Evolutionary conservation across 2,797 vertebrate species (phyloP).

Genomic region (Lagorchestes hirsutus): DNA sequence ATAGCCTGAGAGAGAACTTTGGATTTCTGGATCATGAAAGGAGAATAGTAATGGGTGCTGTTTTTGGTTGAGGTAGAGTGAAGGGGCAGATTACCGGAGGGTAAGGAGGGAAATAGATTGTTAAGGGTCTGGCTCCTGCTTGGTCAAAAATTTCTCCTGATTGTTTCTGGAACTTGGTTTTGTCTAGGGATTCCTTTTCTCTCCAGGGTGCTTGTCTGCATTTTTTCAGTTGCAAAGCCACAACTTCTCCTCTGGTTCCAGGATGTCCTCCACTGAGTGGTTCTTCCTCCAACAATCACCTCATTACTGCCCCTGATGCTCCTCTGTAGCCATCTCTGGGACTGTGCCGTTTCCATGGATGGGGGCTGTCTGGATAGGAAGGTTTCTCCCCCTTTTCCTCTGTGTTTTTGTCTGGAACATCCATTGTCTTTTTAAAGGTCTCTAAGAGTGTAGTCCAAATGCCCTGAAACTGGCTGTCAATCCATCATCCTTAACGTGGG

Average conservation of each 20-base stretch:
- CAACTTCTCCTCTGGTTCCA: not conserved
- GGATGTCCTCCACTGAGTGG: not conserved
- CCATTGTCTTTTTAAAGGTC: not conserved
- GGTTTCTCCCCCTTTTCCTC: not conserved
- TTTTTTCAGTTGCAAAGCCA: not conserved
- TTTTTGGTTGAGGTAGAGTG: too few species aligned
- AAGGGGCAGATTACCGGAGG: too few species aligned
- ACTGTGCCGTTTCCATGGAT: not conserved
- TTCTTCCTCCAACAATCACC: not conserved
- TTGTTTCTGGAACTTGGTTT: not conserved
- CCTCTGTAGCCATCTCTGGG: not conserved
- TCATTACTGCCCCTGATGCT: not conserved
- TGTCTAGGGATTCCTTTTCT: not conserved
- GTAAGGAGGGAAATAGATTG: too few species aligned
- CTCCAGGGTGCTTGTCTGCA: not conserved
- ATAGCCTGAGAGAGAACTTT: too few species aligned
- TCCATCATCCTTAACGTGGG: not conserved
- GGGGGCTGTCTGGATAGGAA: not conserved
- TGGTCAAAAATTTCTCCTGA: not conserved
- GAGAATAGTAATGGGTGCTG: too few species aligned
- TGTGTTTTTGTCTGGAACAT: not conserved
- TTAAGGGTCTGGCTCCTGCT: not conserved
- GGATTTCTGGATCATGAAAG: too few species aligned
- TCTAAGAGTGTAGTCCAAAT: not conserved
- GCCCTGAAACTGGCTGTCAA: not conserved